A percentile compares a stretch with the other conserved stretches of the same genome.
Evolutionary conservation across 2,113 vertebrate genomes (phyloP).

Genomic region (Fregetta grallaria): DNA sequence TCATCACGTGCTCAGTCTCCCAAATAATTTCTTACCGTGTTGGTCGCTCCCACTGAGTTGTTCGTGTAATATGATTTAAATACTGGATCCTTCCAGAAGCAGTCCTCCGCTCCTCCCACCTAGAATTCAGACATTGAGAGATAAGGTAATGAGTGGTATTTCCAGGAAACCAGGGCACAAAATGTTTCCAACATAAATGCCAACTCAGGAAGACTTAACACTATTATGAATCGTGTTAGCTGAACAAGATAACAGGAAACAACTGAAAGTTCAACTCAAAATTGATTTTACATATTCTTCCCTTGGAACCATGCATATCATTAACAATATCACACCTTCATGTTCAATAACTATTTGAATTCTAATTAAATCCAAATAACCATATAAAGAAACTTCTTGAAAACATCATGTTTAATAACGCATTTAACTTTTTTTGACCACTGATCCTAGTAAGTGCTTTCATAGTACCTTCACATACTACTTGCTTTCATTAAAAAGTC

Average conservation of each 20-base stretch:
- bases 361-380: not conserved
- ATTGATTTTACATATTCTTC: not conserved
- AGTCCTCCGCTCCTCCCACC: constrained; percentile 94
- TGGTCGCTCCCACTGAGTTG: constrained; percentile 94
- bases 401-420: not conserved
- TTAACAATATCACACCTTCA: constrained; percentile 18
- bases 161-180: constrained; percentile 56
- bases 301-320: not conserved
- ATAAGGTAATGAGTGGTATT: constrained; percentile 54
- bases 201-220: constrained; percentile 55
- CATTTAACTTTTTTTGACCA: not conserved
- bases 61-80: constrained; percentile 94
- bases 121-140: constrained; percentile 70
- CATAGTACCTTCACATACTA: not conserved
- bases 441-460: not conserved
- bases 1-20: not conserved
- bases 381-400: not conserved
- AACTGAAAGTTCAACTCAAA: constrained; percentile 15
- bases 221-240: constrained; percentile 35
- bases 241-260: constrained; percentile 45
- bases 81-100: constrained; percentile 95
- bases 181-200: constrained; percentile 40
- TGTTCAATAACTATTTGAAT: not conserved
- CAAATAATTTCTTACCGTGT: constrained; percentile 81
- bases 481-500: not conserved